phyloP scores from a whole-genome alignment of 2,113 vertebrate genomes.

The Notothenia coriiceps region DNA sequence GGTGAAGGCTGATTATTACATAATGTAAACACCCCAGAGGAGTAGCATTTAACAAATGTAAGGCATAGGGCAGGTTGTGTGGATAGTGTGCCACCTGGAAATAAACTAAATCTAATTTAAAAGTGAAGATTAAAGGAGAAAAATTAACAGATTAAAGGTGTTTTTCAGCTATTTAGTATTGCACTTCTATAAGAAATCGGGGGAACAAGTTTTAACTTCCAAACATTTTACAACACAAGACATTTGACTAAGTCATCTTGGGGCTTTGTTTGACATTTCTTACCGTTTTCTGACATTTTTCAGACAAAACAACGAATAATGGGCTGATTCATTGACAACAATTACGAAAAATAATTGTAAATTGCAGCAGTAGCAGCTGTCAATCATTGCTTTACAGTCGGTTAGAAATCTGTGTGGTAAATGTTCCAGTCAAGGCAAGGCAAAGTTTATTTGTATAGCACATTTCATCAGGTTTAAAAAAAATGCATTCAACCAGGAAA shows the following conservation, averaged over 20 bases:
- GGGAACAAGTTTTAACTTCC: not conserved
- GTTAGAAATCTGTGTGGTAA: not conserved
- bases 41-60: not conserved
- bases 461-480: not conserved
- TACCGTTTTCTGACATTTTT: no score
- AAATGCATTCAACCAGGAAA: not conserved
- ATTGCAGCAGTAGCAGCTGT: not conserved
- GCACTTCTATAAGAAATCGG: not conserved
- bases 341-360: no score
- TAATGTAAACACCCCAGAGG: not conserved
- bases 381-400: not conserved
- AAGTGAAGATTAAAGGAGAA: no score
- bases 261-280: no score
- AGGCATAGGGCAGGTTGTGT: not conserved
- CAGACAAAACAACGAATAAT: no score
- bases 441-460: not conserved
- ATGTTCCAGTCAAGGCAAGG: not conserved
- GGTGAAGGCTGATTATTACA: conserved; percentile 38
- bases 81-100: not conserved
- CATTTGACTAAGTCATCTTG: no score
- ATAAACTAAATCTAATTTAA: not conserved
- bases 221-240: not conserved
- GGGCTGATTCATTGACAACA: no score
- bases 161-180: not conserved
- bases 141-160: not conserved